Conservation (phyloP, 2,797 vertebrate genomes). For the Buceros bicornis region DNA sequence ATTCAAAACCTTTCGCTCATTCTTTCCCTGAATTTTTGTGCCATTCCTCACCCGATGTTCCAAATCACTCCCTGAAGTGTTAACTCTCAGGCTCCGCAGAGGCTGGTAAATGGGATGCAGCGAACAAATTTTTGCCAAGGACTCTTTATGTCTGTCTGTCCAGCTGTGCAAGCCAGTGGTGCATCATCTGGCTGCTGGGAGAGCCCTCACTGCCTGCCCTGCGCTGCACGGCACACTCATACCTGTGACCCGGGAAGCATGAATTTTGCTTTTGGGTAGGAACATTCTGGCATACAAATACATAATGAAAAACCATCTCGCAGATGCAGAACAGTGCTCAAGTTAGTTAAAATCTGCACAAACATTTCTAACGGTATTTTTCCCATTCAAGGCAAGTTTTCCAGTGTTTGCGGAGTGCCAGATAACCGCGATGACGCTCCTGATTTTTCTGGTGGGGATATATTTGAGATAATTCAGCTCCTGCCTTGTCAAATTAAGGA, state of each 20-base stretch:
- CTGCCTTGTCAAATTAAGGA: not conserved
- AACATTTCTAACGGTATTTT: not conserved
- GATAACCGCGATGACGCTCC: not conserved
- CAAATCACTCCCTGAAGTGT: not conserved
- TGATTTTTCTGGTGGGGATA: not conserved
- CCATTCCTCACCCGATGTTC: not conserved
- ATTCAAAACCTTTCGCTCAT: not conserved
- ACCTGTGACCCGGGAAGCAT: fast-evolving
- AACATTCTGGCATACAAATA: not conserved
- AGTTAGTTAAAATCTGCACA: not conserved
- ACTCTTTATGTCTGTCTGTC: fast-evolving
- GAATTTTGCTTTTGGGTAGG: not conserved
- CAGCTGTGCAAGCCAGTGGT: too few relatives aligned
- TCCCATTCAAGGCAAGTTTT: not conserved
- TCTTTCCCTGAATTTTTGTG: not conserved
- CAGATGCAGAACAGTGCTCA: not conserved
- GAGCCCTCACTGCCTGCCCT: not conserved
- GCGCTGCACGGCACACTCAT: fast-evolving
- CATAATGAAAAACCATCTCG: not conserved
- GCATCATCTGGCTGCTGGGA: not conserved
- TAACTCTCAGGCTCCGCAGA: not conserved
- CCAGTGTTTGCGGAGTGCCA: not conserved
- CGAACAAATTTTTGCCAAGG: not conserved
- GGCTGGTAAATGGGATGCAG: not conserved
- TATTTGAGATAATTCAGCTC: not conserved